Evolutionary conservation across 2,888 invertebrate genomes (phyloP), one percentile per base, ranked within the genome.

Genomic region (Mongoloraphidia duomilia): DNA sequence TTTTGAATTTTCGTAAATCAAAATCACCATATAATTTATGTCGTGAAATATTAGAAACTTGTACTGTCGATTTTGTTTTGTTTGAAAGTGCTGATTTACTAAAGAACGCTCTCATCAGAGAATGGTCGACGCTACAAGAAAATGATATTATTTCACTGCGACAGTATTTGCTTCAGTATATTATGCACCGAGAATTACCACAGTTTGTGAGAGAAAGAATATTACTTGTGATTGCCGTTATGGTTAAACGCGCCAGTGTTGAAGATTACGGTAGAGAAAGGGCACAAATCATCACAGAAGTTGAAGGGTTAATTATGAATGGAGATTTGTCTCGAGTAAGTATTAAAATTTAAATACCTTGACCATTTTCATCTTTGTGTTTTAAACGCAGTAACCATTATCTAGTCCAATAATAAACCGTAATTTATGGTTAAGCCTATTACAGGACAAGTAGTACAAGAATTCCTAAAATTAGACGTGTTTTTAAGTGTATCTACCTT

Each of bases 31-130:
- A 88, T 65, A 77, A 77, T 49, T 66, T 89, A 46, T 92, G 91
- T 65, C 76, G 80, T 59, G 79, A 82, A 61, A 83, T 92, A 56
- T 69, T 92, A 56, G 85, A 87, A 63, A 78, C 77, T 51, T 80
- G 80, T 37, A 69, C 72, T 50, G 76, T 79, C 47, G 84, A 85
- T 59, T 89, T 88, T 70, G 86, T 93, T 8, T 68, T 89, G 46
- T 94, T 91, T 70, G 92, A 94, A 72, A 80, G 89, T 42, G 89
- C 86, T 8, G 82, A 84, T 52, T 76, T 90, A 14, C 69, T 93
- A 50, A 89, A 88, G 68, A 77, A 81, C 56, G 84, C 87, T 12
- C 70, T 93, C 9, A 80, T 93, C 47, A 73, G 86, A 60, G 91
- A 93, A 70, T 93, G 93, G 93, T 69, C 74, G 34, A 70, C 80